A percentile compares a stretch with the other conserved stretches of the same genome.
phyloP scores from a whole-genome alignment of 2,797 vertebrate species.

The Echiichthys vipera region DNA sequence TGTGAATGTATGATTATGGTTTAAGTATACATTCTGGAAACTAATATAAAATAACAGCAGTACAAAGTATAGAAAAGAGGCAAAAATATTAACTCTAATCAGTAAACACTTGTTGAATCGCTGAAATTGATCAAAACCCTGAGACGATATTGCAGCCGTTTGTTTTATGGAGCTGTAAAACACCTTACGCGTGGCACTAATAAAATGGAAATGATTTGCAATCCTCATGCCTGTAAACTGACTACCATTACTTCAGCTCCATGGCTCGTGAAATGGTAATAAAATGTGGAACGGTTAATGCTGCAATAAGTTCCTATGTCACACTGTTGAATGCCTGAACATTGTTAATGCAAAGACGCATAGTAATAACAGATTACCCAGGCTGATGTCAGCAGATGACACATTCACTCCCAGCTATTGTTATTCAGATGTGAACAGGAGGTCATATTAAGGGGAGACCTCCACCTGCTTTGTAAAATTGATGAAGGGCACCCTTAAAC shows the following conservation, averaged over 20 bases:
- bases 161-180: conserved; percentile 22
- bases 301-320: conserved; percentile 3
- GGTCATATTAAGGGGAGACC: conserved; percentile 45
- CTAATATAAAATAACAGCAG: background rate
- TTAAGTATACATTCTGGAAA: background rate
- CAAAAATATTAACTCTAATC: conserved; percentile 1
- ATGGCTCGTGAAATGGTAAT: conserved; percentile 30
- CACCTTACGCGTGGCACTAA: conserved; percentile 2
- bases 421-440: conserved; percentile 45
- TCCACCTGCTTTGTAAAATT: conserved; percentile 57
- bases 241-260: conserved; percentile 7
- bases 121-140: conserved; percentile 1
- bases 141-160: background rate
- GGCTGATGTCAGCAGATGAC: conserved; percentile 14
- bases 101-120: conserved; percentile 26
- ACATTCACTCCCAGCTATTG: conserved; percentile 28
- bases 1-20: no score
- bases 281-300: conserved; percentile 33
- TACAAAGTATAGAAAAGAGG: background rate
- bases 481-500: conserved; percentile 50
- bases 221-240: conserved; percentile 10
- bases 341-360: conserved; percentile 35
- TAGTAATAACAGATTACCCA: conserved; percentile 7
- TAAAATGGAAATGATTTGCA: conserved; percentile 30
- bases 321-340: conserved; percentile 11